Base-by-base conservation (phyloP, 2,113 vertebrate species). In the Apteryx owenii region DNA sequence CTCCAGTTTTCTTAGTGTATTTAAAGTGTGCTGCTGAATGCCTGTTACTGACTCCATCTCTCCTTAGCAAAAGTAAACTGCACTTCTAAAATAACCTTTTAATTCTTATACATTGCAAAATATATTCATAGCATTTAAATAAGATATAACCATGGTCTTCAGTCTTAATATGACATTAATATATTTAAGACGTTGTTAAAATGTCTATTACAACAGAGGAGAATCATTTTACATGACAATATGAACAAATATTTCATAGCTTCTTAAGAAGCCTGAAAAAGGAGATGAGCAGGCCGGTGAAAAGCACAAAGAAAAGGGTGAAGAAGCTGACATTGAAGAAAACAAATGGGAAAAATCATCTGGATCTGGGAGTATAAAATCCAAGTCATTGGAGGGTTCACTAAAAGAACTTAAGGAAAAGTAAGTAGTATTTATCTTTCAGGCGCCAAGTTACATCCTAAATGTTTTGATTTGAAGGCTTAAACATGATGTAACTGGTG, bases 181-280 rank as follows among this genome's bases (percentile, higher is more conserved):
- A 5, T 48, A 69, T 91, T 89, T 68, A 91, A 36, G 60, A 60
- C 2, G 7, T 69, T 88, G 36, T 75, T 87, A 65, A 91, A 82
- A 91, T 66, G 9, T 70, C 44, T 81, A 0, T 91, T 87, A 38
- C 25, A 82, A 64, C 16, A 53, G 42, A 83, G 23, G 46, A 80
- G 62, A 75, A 79, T 71, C 89, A 54, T 76, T 68, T 90, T 72
- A 29, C 53, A 65, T 73, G 16, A 7, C 60, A 80, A 73, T 85
- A 18, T 40, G 64, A 83, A 76, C 31, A 81, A 97, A 98, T 92
- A 87, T 98, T 96, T 86, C 91, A 95, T 95, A 99, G 99, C 99
- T 99, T 94, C 98, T 99, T 96, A 99, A 99, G 97, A 99, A 99
- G 91, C 98, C 98, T 79, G 99, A 99, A 96, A 98, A 99, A 87